Evolutionary conservation across 1,140 invertebrate genomes (phyloP).

Genomic region (Rhyacophila brunnea): DNA sequence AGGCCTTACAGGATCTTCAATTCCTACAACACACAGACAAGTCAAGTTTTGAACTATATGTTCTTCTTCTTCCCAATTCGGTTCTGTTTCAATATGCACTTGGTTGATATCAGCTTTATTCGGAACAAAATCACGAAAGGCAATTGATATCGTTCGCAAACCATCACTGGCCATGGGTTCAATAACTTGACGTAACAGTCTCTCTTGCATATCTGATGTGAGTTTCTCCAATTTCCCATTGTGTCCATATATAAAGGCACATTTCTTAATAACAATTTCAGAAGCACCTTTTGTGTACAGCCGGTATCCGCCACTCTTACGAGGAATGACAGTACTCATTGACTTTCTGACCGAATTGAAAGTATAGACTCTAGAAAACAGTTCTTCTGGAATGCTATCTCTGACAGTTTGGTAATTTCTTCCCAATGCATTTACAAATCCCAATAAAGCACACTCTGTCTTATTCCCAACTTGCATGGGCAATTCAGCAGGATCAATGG

Average conservation of each 20-base stretch:
- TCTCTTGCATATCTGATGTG: slow-evolving; percentile 70
- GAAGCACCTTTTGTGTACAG: slow-evolving; percentile 82
- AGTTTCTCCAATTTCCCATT: slow-evolving; percentile 73
- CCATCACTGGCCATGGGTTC: slow-evolving; percentile 89
- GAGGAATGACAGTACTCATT: slow-evolving; percentile 81
- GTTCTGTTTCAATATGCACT: slow-evolving; percentile 68
- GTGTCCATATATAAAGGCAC: slow-evolving; percentile 75
- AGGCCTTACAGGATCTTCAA: slow-evolving; percentile 84
- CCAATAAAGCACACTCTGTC: slow-evolving; percentile 85
- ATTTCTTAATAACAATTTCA: slow-evolving; percentile 45
- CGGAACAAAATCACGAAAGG: slow-evolving; percentile 74
- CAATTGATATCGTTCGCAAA: slow-evolving; percentile 79
- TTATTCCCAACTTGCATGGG: slow-evolving; percentile 35
- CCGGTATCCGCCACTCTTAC: slow-evolving; percentile 67
- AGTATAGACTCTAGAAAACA: slow-evolving; percentile 79
- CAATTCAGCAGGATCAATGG: slow-evolving; percentile 23
- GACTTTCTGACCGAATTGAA: slow-evolving; percentile 89
- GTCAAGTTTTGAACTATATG: slow-evolving; percentile 73
- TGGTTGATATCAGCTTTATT: slow-evolving; percentile 70
- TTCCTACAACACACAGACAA: slow-evolving; percentile 79
- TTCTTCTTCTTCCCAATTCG: slow-evolving; percentile 87
- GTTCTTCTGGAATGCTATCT: slow-evolving; percentile 74
- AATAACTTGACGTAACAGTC: slow-evolving; percentile 76
- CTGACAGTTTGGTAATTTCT: slow-evolving; percentile 77
- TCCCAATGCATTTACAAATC: slow-evolving; percentile 75